Base-by-base conservation (phyloP, 2,113 vertebrate species). In the Notarius quadriscutis region DNA sequence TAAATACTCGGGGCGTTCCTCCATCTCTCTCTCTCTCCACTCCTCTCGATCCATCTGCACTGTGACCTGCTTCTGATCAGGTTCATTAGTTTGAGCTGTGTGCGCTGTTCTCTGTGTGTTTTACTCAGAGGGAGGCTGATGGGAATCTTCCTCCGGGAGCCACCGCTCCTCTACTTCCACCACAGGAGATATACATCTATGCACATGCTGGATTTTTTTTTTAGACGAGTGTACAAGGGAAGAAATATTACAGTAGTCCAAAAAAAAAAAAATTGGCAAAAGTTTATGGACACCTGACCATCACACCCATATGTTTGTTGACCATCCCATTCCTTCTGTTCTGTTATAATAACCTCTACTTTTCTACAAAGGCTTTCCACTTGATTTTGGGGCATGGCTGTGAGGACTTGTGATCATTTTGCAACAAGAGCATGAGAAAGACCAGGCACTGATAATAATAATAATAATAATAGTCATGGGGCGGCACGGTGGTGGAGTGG, bases 41-140 rank as follows among this genome's bases (percentile, higher is more conserved):
- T 53, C 30, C 65, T n/a, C 30, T 77, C 22, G 30, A 34, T 63
- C 50, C 60, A 34, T 77, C 85, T 72, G 92, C 94, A 92, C 67
- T 25, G 57, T 60, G 67, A 57, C 81, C 80, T 53, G 80, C 14
- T 93, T 75, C 48, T 82, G 91, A 93, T 94, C 93, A 93, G 95
- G 95, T 96, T 95, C 95, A 95, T 94, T 93, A 94, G 95, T 95
- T 96, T 95, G 95, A 95, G 93, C 95, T 94, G 95, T 92, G 93
- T 93, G 87, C 91, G 92, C 94, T 92, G 51, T 74, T 67, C 86
- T 75, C 50, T 72, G 17, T 79, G 75, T 60, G 78, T 86, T 91
- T 87, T 84, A 89, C 63, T 67, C 79, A 50, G 81, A 62, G 71
- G 86, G 86, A 87, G 81, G 81, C 69, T 77, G 81, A 87, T 87